Percentiles rank a stretch among this genome's conserved stretches.
These are phyloP conservation scores for Xyliphius kryptos DNA, from an alignment of 2,113 vertebrate genomes.

Conservation along the genomic window DNA sequence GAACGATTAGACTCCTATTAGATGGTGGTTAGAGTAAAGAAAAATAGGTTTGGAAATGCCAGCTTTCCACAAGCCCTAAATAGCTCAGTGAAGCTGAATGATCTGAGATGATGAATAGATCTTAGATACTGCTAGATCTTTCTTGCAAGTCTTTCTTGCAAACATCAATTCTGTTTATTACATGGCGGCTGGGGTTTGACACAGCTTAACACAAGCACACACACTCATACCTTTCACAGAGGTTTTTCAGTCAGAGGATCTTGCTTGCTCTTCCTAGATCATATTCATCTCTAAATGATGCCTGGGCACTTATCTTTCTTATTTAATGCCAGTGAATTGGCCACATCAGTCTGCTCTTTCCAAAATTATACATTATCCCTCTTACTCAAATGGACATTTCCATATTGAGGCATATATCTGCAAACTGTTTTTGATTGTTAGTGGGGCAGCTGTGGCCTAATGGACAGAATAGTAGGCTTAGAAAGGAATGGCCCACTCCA, in stretches of 20 bases:
- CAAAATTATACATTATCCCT: no score
- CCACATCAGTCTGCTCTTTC: conserved; percentile 4
- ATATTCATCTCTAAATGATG: conserved; percentile 30
- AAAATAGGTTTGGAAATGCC: conserved; percentile 31
- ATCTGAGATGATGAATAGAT: no score
- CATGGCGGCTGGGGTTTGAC: conserved; percentile 23
- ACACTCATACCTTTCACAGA: no score
- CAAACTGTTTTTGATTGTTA: no score
- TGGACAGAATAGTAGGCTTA: no score
- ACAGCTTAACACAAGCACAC: no score
- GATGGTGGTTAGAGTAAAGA: conserved; percentile 31
- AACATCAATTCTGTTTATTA: conserved; percentile 43
- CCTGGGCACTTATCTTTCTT: neutral
- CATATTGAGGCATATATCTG: neutral
- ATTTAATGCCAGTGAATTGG: neutral
- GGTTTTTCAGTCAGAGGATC: neutral
- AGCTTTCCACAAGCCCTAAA: conserved; percentile 29
- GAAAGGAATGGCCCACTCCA: no score
- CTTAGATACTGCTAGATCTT: conserved; percentile 34
- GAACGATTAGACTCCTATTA: conserved; percentile 34
- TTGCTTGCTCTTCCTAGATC: conserved; percentile 5
- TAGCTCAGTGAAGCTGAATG: conserved; percentile 41
- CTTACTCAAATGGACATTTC: conserved; percentile 1
- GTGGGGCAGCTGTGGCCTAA: no score
- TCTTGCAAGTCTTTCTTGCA: conserved; percentile 40